phyloP scores from a whole-genome alignment of 2,888 invertebrate species.

The Vesta saturnalis region DNA sequence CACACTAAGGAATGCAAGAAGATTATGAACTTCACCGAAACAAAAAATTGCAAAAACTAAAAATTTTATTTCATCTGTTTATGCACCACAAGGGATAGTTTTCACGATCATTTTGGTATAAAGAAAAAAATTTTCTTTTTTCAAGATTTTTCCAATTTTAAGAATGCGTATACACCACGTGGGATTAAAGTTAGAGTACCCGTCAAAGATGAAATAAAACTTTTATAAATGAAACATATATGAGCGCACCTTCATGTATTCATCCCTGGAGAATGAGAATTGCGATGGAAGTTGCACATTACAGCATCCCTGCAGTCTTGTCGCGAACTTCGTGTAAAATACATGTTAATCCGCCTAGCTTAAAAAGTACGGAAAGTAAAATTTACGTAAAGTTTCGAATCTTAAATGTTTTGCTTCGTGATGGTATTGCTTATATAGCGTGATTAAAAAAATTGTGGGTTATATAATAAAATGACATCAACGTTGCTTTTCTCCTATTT shows the following conservation, averaged over 20 bases:
- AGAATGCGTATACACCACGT: not conserved
- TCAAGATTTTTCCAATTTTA: not conserved
- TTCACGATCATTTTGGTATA: not conserved
- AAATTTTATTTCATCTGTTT: not conserved
- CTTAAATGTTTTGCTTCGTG: not conserved
- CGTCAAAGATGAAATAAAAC: constrained; percentile 3
- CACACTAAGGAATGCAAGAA: too few relatives aligned
- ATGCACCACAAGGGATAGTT: not conserved
- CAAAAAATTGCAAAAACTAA: not conserved
- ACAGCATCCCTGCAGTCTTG: constrained; percentile 59
- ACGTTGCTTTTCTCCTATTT: not conserved
- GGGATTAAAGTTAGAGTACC: not conserved
- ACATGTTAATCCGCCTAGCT: constrained; percentile 27
- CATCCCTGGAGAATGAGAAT: constrained; percentile 42
- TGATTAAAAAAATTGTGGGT: not conserved
- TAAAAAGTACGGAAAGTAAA: not conserved
- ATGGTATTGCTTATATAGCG: not conserved
- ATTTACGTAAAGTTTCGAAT: not conserved
- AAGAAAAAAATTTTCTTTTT: not conserved
- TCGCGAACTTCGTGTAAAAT: constrained; percentile 49
- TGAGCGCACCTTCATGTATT: constrained; percentile 44
- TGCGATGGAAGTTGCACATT: constrained; percentile 43
- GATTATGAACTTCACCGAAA: not conserved
- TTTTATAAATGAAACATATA: constrained; percentile 29
- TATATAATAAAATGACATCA: not conserved